Evolutionary conservation across 2,797 vertebrate species (phyloP), one percentile per base, ranked within the genome.

Genomic region (Syngnathus acus): DNA sequence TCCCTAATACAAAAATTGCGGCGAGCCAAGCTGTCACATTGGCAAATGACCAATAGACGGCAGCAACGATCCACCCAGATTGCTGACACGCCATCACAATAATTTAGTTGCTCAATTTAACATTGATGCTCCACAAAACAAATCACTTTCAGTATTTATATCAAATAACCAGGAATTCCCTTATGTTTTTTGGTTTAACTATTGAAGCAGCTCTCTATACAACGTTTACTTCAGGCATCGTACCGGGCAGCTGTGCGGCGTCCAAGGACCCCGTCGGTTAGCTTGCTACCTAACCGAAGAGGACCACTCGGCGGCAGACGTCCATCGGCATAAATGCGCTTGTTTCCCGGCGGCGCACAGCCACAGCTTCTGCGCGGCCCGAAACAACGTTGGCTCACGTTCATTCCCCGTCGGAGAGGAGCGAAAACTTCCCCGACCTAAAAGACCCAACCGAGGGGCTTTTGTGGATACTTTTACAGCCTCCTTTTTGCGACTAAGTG

Each of bases 181-280:
- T 16, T 6, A 8, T 32, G 6, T 17, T 16, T 57, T 13, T 32
- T 2, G 14, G 6, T 57, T 57, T 57, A 55, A 26, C 54, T 14
- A 14, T 32, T 55, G 13, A 1, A n/a, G 16, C 17, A 19, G 14
- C 8, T 6, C 4, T 42, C 3, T 61, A 0, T 10, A 43, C 19
- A n/a, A 0, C 72, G 74, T 88, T 89, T 85, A 5, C 51, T 64
- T 81, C 87, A 87, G 88, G 87, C 87, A 84, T 66, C 42, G 0
- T 47, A 13, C 17, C 48, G 83, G 90, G 57, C 67, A 83, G 70
- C 91, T 92, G 90, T 91, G 90, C 90, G 82, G 89, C 77, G 85
- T 54, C 66, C 64, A 72, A 90, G 74, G 87, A 86, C 87, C 89
- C 79, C 9, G 9, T n/a, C 17, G 0, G 37, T 57, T 57, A 37